These are phyloP conservation scores for Amphiprion ocellaris DNA, from an alignment of 2,113 vertebrate species.

Conservation along the genomic window DNA sequence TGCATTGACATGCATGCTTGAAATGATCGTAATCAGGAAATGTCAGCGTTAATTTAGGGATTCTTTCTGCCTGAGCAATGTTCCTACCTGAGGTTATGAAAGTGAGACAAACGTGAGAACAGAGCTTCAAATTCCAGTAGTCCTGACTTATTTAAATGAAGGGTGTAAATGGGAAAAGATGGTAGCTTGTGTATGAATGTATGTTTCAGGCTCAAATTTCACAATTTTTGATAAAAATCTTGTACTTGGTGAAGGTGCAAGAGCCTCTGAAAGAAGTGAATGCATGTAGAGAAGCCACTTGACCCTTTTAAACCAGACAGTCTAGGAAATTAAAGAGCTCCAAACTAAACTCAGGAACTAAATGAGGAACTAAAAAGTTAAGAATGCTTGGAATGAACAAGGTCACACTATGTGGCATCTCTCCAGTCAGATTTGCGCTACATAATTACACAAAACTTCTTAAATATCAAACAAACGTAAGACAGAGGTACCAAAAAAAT, in stretches of 20 bases:
- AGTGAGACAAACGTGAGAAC: slow-evolving; percentile 17
- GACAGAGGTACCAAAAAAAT: too few relatives aligned
- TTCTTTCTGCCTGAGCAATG: slow-evolving; percentile 51
- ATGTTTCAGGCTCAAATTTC: not conserved
- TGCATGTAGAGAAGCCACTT: not conserved
- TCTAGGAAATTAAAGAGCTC: not conserved
- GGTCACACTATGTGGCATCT: not conserved
- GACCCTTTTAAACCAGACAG: not conserved
- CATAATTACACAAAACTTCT: too few relatives aligned
- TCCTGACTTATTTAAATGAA: slow-evolving; percentile 2
- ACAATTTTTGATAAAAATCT: not conserved
- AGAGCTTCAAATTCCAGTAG: slow-evolving; percentile 10
- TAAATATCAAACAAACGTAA: too few relatives aligned
- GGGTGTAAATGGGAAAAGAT: too few relatives aligned
- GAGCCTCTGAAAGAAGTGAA: not conserved
- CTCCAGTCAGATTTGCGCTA: too few relatives aligned
- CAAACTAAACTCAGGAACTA: not conserved
- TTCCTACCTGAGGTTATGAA: slow-evolving; percentile 39
- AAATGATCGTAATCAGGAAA: slow-evolving; percentile 67
- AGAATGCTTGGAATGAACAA: too few relatives aligned
- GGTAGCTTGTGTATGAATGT: not conserved
- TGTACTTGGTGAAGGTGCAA: not conserved
- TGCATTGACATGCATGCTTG: slow-evolving; percentile 62
- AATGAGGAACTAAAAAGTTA: not conserved
- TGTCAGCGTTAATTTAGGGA: slow-evolving; percentile 24